A percentile compares a stretch with the other conserved stretches of the same genome.
These are phyloP conservation scores for Centropyge bicolor DNA, from an alignment of 2,797 vertebrate genomes.

Conservation along the genomic window DNA sequence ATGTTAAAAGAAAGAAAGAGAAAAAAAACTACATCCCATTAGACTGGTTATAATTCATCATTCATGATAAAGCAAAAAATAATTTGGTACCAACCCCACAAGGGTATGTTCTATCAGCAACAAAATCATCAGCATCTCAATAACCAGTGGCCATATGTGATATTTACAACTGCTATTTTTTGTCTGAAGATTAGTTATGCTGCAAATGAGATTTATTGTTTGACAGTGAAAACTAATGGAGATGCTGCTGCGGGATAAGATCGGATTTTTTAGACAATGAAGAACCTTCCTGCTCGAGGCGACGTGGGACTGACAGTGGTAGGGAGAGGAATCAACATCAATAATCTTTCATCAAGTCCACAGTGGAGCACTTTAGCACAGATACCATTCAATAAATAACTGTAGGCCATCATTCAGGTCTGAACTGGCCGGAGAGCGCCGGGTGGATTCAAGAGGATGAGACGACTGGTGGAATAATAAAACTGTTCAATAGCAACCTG, in stretches of 20 bases:
- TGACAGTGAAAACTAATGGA: constrained; percentile 77
- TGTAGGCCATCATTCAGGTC: constrained; percentile 81
- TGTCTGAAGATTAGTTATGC: constrained; percentile 80
- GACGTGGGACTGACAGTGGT: constrained; percentile 79
- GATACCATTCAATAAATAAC: constrained; percentile 86
- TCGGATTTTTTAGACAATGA: constrained; percentile 86
- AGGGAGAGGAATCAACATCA: constrained; percentile 86
- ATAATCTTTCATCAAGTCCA: constrained; percentile 88
- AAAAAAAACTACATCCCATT: constrained; percentile 25
- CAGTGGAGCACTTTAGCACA: constrained; percentile 76
- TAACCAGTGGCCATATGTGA: constrained; percentile 62
- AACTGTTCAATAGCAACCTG: constrained; percentile 10
- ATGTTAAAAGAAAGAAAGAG: constrained; percentile 39
- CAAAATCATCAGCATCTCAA: constrained; percentile 49
- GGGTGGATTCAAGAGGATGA: constrained; percentile 42
- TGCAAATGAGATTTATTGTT: constrained; percentile 84
- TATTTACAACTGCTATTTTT: constrained; percentile 70
- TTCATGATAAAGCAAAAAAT: constrained; percentile 51
- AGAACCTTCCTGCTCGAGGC: constrained; percentile 81
- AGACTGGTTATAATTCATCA: constrained; percentile 58
- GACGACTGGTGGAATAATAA: constrained; percentile 15
- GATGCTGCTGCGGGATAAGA: constrained; percentile 77
- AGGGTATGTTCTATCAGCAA: constrained; percentile 43
- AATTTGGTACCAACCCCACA: constrained; percentile 33
- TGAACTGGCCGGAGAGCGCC: constrained; percentile 67